These are phyloP conservation scores for Dipodomys ordii DNA, from an alignment of 2,113 vertebrate species.

Conservation along the genomic window DNA sequence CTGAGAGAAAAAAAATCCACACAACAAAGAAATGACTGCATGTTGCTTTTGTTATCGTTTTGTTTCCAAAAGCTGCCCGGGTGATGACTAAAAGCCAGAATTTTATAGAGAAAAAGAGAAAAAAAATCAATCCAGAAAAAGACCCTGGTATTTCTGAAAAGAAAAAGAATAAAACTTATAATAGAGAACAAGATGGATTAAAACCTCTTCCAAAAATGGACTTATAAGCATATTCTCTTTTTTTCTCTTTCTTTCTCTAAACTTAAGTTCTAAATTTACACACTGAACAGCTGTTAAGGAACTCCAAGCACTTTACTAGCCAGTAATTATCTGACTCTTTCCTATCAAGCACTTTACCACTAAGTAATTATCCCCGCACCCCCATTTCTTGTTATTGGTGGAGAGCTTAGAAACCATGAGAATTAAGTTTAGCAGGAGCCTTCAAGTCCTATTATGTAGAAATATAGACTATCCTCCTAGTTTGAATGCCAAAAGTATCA, in stretches of 20 bases:
- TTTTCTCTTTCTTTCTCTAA: not conserved
- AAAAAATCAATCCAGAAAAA: conserved; percentile 52
- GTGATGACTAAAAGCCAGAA: conserved; percentile 66
- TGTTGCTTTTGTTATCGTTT: conserved; percentile 67
- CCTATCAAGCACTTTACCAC: not conserved
- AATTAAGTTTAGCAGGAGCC: not conserved
- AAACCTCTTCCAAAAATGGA: conserved; percentile 47
- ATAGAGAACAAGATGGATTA: conserved; percentile 50
- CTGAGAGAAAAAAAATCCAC: not conserved
- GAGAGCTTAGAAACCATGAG: not conserved
- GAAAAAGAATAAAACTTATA: conserved; percentile 20
- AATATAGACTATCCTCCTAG: conserved; percentile 2
- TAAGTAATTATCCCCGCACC: conserved; percentile 1
- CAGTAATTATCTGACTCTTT: conserved; percentile 52
- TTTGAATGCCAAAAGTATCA: not conserved
- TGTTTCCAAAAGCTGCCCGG: conserved; percentile 63
- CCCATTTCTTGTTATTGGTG: not conserved
- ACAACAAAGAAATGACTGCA: conserved; percentile 64
- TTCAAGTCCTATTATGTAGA: conserved; percentile 5
- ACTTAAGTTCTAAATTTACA: not conserved
- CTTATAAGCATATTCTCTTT: not conserved
- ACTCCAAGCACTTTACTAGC: conserved; percentile 12
- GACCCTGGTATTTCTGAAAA: not conserved
- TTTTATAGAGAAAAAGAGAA: conserved; percentile 43
- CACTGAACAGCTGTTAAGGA: conserved; percentile 38